A percentile compares a stretch with the other conserved stretches of the same genome.
Conservation (phyloP, 2,113 vertebrate species). For the Mesitornis unicolor region DNA sequence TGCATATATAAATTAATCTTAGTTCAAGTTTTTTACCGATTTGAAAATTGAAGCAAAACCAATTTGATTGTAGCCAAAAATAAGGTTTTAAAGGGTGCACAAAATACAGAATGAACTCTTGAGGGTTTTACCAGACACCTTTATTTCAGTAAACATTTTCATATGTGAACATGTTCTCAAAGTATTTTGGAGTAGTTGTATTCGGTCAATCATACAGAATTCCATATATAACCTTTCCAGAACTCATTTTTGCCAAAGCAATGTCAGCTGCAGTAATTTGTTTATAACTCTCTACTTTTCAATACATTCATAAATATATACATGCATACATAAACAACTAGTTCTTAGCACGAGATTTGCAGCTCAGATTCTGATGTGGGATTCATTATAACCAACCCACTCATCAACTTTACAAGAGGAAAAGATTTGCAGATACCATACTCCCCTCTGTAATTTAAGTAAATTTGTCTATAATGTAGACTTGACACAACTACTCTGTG, state of each 20-base stretch:
- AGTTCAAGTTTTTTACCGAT: background rate
- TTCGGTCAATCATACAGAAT: background rate
- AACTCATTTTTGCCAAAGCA: background rate
- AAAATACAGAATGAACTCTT: background rate
- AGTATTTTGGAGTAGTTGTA: background rate
- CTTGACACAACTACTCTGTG: background rate
- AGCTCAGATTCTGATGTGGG: background rate
- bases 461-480: background rate
- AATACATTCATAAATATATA: background rate
- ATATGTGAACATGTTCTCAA: background rate
- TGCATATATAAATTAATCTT: background rate
- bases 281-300: background rate
- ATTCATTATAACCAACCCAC: background rate
- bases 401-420: background rate
- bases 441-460: background rate
- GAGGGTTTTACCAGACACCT: accelerated
- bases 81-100: accelerated
- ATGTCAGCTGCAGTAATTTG: background rate
- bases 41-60: background rate
- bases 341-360: background rate
- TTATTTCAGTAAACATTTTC: background rate
- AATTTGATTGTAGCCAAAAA: background rate
- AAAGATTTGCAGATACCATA: background rate
- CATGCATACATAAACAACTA: background rate
- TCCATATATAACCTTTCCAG: background rate